Evolutionary conservation across 1,140 invertebrate species (phyloP), one percentile per base, ranked within the genome.

Genomic region (Neotoxoptera formosana): DNA sequence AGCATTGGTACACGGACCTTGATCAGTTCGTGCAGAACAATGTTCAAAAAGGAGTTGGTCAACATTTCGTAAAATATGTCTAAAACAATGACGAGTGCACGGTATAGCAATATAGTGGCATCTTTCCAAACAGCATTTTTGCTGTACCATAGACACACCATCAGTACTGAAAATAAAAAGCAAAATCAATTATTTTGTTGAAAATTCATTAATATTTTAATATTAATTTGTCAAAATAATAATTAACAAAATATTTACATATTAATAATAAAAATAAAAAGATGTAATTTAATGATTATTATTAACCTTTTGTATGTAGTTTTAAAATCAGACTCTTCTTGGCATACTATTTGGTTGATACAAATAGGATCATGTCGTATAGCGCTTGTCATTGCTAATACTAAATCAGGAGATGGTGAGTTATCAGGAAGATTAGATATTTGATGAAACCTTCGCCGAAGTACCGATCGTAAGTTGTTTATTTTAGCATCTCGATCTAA

Each of bases 21-120:
- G 98, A 76, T 96, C 96, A 95, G 97, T 98, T 95, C 97, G 98
- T 90, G 98, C 98, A 93, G 98, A 98, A 95, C 98, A 99, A 94
- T 98, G 97, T 94, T 97, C 97, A 95, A 98, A 99, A 86, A 99
- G 95, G 94, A 98, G 96, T 95, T 99, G 98, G 94, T 98, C 98
- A 51, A 97, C 96, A 95, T 98, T 98, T 94, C 97, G 96, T 95
- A 98, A 98, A 93, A 99, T 98, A 95, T 99, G 98, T 93, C 96
- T 96, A 34, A 97, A 95, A 95, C 98, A 99, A 95, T 98, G 97
- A 45, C 97, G 96, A 0, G 97, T 97, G 94, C 97, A 98, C 0
- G 98, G 98, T 94, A 99, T 95, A n/a, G 97, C 97, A 67, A 90
- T 67, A 84, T 93, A 81, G 7, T 94, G 89, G 67, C 94, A 93